Base-by-base conservation (phyloP, 1,140 invertebrate genomes). In the Wasmannia auropunctata region DNA sequence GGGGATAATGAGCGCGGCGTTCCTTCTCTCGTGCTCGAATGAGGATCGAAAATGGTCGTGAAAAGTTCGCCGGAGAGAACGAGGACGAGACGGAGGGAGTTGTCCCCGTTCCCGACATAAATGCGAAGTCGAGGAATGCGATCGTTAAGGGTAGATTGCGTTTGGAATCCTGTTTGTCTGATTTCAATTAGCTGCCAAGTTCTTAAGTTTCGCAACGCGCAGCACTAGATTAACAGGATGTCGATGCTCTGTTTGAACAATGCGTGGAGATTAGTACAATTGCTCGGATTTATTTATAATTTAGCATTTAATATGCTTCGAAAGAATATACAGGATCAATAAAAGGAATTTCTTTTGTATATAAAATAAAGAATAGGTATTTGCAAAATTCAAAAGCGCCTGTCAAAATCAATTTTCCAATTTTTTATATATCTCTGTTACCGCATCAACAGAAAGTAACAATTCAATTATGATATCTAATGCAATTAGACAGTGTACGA, bases 1-100 rank as follows among this genome's bases (percentile, higher is more conserved):
- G 67, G 87, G 90, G 92, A 92, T 94, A 94, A 94, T 94, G 93
- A 94, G 91, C 90, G 89, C 77, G 58, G 84, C 65, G 69, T 89
- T 87, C 60, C 72, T 91, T 87, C 76, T 90, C 62, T 72, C 70
- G 56, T 77, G 69, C 83, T 70, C 60, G 87, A 90, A 75, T 69
- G 86, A 90, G 89, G 84, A 60, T 77, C 88, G 86, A 90, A 90
- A 90, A 72, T 83, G 85, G 58, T 85, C 76, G 75, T 86, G 69
- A 76, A 89, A 80, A 86, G 76, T 62, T 85, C 60, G 8, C 37
- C 46, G 34, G 62, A n/a, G n/a, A n/a, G 75, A 72, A 83, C 37
- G 69, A 54, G 65, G 70, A 49, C 54, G 43, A 43, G 7, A 80
- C 76, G 46, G 19, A 49, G 56, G 80, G 69, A 84, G 56, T 8